Evolutionary conservation across 1,140 invertebrate species (phyloP).

Genomic region (Sycophila sp.): DNA sequence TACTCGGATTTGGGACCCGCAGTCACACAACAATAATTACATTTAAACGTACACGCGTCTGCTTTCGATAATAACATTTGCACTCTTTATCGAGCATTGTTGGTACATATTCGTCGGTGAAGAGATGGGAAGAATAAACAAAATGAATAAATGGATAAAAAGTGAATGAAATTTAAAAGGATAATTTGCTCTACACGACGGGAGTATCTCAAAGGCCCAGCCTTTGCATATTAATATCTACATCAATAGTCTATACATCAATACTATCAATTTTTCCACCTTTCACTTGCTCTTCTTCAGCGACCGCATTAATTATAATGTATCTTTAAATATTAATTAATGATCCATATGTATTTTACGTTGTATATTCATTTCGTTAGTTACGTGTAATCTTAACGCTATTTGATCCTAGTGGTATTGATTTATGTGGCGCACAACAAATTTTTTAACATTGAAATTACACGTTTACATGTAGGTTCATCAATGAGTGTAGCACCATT

Average conservation of each 20-base stretch:
- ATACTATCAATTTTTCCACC: constrained; percentile 39
- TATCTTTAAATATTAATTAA: too few species aligned
- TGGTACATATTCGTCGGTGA: too few species aligned
- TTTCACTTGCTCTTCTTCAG: not conserved
- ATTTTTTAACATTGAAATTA: constrained; percentile 5
- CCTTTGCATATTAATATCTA: constrained; percentile 39
- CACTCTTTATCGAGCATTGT: not conserved
- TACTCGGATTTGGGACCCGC: constrained; percentile 10
- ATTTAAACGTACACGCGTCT: constrained; percentile 22
- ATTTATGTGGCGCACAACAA: not conserved
- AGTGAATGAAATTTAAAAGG: too few species aligned
- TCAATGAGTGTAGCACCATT: too few species aligned
- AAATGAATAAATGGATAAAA: too few species aligned
- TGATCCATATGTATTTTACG: constrained; percentile 8
- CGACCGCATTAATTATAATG: not conserved
- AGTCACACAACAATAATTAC: constrained; percentile 31
- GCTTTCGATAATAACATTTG: constrained; percentile 12
- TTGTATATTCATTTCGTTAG: constrained; percentile 16
- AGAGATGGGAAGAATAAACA: too few species aligned
- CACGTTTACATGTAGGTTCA: too few species aligned
- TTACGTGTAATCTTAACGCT: constrained; percentile 13
- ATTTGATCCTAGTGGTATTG: not conserved
- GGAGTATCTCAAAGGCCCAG: constrained; percentile 53
- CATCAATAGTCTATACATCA: constrained; percentile 49
- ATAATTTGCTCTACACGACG: not conserved